A percentile compares a stretch with the other conserved stretches of the same genome.
Conservation (phyloP, 2,888 invertebrate species). For the Pseudanteris insignis region DNA sequence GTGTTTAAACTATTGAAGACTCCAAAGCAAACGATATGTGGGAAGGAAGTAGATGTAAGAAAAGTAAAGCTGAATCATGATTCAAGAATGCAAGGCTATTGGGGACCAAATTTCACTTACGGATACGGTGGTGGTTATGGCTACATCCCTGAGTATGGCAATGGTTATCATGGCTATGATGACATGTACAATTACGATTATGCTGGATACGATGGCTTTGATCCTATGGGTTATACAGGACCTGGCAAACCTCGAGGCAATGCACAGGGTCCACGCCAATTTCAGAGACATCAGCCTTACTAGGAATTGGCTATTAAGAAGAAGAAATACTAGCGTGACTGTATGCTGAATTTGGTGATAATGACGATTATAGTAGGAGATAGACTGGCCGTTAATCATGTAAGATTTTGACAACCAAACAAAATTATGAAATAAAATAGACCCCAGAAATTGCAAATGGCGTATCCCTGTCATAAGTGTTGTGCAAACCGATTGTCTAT, state of each 20-base stretch:
- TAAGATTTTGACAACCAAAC: constrained; percentile 34
- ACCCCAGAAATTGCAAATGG: no score
- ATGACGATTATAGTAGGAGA: constrained; percentile 50
- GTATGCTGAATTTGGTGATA: constrained; percentile 51
- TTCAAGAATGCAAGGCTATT: constrained; percentile 62
- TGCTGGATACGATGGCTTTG: constrained; percentile 62
- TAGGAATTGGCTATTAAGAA: constrained; percentile 46
- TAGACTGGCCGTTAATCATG: constrained; percentile 44
- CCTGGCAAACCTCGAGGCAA: constrained; percentile 64
- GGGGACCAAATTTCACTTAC: constrained; percentile 62
- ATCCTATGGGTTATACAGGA: constrained; percentile 59
- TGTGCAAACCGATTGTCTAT: no score
- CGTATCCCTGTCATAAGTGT: no score
- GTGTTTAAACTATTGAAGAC: constrained; percentile 71
- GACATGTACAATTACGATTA: constrained; percentile 66
- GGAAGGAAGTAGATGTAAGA: constrained; percentile 70
- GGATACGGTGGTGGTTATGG: constrained; percentile 60
- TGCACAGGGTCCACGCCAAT: constrained; percentile 63
- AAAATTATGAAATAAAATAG: no score
- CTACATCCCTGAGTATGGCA: constrained; percentile 62
- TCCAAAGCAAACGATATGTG: constrained; percentile 71
- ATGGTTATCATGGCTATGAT: constrained; percentile 64
- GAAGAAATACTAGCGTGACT: constrained; percentile 41
- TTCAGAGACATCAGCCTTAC: constrained; percentile 66
- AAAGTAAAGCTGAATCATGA: constrained; percentile 71